Evolutionary conservation across 2,797 vertebrate genomes (phyloP).

Genomic region (Lindbergichthys nudifrons): DNA sequence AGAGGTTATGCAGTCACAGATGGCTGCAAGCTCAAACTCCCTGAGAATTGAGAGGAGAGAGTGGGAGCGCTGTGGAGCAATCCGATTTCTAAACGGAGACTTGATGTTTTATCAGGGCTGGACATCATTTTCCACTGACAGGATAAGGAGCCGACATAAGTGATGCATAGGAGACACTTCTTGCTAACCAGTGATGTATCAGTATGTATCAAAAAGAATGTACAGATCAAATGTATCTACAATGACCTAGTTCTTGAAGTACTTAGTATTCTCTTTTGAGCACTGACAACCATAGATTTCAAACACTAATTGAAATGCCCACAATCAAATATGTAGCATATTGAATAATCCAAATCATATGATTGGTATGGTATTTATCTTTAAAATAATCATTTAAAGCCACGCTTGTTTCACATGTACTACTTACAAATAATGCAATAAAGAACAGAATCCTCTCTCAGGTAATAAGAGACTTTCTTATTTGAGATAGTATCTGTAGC

Average conservation of each 20-base stretch:
- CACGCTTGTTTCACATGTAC: constrained; percentile 8
- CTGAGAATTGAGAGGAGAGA: constrained; percentile 27
- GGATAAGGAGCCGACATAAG: constrained; percentile 41
- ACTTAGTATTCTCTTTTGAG: constrained; percentile 61
- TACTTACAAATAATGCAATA: constrained; percentile 2
- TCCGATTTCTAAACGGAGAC: constrained; percentile 39
- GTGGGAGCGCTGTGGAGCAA: constrained; percentile 41
- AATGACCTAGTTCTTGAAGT: constrained; percentile 54
- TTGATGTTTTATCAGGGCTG: constrained; percentile 46
- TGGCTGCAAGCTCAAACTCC: constrained; percentile 42
- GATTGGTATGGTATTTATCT: constrained; percentile 28
- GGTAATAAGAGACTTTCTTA: background rate
- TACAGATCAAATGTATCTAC: constrained; percentile 42
- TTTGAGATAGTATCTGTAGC: constrained; percentile 6
- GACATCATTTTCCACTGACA: constrained; percentile 26
- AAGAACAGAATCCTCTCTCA: constrained; percentile 6
- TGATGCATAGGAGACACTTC: constrained; percentile 16
- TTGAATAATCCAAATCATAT: constrained; percentile 28
- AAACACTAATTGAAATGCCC: constrained; percentile 42
- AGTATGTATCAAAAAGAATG: background rate
- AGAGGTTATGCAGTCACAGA: constrained; percentile 53
- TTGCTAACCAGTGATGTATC: no score
- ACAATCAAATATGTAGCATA: constrained; percentile 53
- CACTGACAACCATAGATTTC: constrained; percentile 39
- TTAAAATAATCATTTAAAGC: constrained; percentile 29